A percentile compares a stretch with the other conserved stretches of the same genome.
Conservation (phyloP, 2,888 invertebrate species). For the Meloe dianella region DNA sequence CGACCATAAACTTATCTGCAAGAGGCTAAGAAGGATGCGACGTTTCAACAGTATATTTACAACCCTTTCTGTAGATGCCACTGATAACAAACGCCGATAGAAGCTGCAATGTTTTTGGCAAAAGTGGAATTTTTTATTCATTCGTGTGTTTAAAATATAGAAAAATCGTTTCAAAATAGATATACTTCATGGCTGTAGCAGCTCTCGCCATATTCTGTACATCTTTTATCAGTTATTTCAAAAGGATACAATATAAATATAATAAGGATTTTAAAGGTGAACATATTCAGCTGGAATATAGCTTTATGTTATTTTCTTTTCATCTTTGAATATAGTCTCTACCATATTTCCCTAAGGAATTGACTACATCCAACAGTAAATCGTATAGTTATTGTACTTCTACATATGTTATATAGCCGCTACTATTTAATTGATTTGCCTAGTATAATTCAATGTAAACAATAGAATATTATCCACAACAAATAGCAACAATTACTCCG, state of each 20-base stretch:
- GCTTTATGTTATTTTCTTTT: background rate
- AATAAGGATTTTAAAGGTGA: conserved; percentile 7
- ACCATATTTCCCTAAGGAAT: background rate
- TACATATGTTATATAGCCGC: background rate
- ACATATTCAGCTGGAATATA: background rate
- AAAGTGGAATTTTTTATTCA: background rate
- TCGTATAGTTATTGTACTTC: background rate
- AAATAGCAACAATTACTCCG: conserved; percentile 8
- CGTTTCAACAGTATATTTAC: no score
- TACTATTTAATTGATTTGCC: background rate
- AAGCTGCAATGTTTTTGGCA: background rate
- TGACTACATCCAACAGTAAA: conserved; percentile 2
- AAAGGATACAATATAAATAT: background rate
- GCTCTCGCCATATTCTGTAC: background rate
- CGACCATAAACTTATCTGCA: no score
- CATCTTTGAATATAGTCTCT: background rate
- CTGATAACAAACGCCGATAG: background rate
- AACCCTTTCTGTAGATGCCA: background rate
- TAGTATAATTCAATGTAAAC: conserved; percentile 1
- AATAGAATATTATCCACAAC: conserved; percentile 3
- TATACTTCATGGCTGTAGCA: background rate
- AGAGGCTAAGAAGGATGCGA: no score
- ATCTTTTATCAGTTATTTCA: conserved; percentile 9
- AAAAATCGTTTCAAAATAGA: background rate
- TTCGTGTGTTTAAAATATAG: background rate